These are phyloP conservation scores for Pseudolaguvia tuberculata DNA, from an alignment of 2,113 vertebrate genomes.

Conservation along the genomic window DNA sequence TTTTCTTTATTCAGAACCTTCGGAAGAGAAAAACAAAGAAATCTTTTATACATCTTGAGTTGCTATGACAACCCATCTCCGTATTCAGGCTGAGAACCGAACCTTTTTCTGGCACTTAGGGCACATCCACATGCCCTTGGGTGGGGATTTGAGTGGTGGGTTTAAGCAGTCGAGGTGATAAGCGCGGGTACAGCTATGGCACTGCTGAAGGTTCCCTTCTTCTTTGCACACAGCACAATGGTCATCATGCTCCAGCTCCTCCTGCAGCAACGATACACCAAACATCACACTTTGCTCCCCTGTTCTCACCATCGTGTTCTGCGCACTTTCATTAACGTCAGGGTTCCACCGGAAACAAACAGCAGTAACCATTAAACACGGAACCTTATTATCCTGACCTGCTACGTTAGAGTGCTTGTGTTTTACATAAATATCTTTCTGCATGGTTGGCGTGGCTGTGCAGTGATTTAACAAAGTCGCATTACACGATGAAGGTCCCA, in stretches of 20 bases:
- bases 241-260: conserved; percentile 79
- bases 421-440: neutral
- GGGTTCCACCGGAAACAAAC: no score
- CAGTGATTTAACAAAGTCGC: no score
- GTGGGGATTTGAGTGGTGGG: conserved; percentile 78
- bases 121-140: conserved; percentile 88
- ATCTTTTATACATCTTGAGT: neutral
- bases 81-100: neutral
- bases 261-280: conserved; percentile 61
- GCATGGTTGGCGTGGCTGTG: no score
- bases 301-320: neutral
- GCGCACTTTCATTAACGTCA: neutral
- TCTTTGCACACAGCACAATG: conserved; percentile 81
- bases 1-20: conserved; percentile 92
- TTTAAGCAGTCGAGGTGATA: conserved; percentile 91
- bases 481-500: no score
- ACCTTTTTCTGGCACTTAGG: conserved; percentile 98
- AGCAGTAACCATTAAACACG: no score
- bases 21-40: neutral
- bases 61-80: neutral
- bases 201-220: conserved; percentile 81
- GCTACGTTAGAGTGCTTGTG: neutral
- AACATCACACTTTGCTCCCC: neutral
- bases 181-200: conserved; percentile 81
- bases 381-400: neutral